Evolutionary conservation across 2,113 vertebrate species (phyloP).

Genomic region (Oenanthe oenanthe): DNA sequence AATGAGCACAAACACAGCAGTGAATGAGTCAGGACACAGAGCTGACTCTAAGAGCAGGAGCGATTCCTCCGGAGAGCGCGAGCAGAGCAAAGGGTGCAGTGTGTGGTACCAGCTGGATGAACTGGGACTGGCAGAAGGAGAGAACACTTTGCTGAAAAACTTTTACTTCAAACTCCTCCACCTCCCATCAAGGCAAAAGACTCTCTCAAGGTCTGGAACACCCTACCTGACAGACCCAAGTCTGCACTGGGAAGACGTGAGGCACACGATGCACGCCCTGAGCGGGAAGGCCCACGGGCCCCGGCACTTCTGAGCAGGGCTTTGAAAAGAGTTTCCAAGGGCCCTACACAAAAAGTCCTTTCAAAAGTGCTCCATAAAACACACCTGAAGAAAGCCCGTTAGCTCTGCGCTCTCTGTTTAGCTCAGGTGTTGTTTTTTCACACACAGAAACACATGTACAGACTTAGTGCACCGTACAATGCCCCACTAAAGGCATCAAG

Average conservation of each 20-base stretch:
- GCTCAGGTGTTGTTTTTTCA: constrained; percentile 61
- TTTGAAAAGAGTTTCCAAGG: constrained; percentile 43
- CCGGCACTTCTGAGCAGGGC: background rate
- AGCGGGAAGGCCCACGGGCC: background rate
- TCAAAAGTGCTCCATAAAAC: constrained; percentile 47
- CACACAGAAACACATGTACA: constrained; percentile 41
- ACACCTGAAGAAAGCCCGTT: constrained; percentile 29
- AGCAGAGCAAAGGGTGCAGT: background rate
- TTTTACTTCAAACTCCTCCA: background rate
- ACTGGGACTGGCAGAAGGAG: background rate
- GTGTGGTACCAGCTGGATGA: background rate
- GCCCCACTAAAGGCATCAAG: constrained; percentile 40
- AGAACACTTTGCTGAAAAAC: background rate
- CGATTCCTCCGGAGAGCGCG: background rate
- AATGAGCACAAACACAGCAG: background rate
- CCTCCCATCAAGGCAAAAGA: background rate
- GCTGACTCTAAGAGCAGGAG: background rate
- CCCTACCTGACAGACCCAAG: background rate
- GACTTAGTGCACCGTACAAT: constrained; percentile 24
- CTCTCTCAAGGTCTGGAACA: background rate
- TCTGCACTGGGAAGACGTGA: background rate
- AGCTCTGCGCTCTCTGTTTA: constrained; percentile 27
- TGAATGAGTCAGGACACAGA: constrained; percentile 16
- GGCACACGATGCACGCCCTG: background rate
- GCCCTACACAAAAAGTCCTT: constrained; percentile 44